Evolutionary conservation across 2,797 vertebrate species (phyloP).

Genomic region (Hephaestus fuliginosus): DNA sequence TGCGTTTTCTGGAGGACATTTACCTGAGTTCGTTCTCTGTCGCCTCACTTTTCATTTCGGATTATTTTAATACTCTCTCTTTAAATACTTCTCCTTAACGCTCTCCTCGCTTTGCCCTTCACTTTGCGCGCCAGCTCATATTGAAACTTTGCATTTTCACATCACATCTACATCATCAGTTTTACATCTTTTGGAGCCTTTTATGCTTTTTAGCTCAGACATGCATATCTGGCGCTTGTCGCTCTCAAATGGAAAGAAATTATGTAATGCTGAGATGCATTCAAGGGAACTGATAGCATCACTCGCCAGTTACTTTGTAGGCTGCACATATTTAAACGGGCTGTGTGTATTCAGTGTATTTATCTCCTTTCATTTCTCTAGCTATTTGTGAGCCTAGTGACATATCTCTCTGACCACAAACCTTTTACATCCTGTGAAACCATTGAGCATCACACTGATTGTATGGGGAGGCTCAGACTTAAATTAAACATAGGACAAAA

Average conservation of each 20-base stretch:
- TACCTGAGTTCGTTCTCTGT: conserved; percentile 34
- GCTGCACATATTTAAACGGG: background rate
- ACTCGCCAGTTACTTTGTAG: conserved; percentile 17
- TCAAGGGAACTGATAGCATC: conserved; percentile 36
- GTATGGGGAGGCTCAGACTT: conserved; percentile 5
- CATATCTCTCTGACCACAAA: conserved; percentile 32
- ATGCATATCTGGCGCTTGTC: conserved; percentile 28
- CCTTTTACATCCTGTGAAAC: conserved; percentile 36
- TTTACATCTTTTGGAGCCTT: conserved; percentile 34
- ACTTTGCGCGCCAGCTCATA: conserved; percentile 19
- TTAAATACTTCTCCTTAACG: conserved; percentile 9
- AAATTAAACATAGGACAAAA: conserved; percentile 25
- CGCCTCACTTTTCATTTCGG: conserved; percentile 45
- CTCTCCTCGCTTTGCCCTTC: conserved; percentile 50
- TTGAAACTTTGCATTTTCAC: conserved; percentile 27
- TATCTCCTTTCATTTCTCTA: conserved; percentile 28
- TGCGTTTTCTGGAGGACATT: conserved; percentile 40
- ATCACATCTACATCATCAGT: conserved; percentile 37
- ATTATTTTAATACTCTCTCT: conserved; percentile 46
- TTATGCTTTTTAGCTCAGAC: conserved; percentile 24
- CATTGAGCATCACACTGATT: conserved; percentile 14
- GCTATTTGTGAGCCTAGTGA: conserved; percentile 21
- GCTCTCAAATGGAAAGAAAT: conserved; percentile 40
- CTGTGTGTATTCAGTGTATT: conserved; percentile 33
- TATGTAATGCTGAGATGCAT: conserved; percentile 36